Conservation (phyloP, 2,113 vertebrate genomes). For the Rhinopithecus roxellana region DNA sequence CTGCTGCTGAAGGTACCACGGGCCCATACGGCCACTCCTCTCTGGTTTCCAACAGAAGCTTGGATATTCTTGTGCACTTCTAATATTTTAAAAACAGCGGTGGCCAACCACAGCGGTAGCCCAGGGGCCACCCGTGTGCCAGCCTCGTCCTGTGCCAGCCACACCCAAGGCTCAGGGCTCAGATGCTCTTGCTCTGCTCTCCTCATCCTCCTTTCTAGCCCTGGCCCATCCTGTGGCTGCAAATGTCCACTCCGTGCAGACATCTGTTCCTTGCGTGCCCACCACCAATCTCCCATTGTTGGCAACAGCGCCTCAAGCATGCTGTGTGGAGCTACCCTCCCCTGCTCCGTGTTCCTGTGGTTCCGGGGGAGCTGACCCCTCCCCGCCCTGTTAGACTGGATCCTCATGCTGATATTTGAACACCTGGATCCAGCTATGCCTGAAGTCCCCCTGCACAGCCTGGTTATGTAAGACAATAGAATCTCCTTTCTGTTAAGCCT, state of each 20-base stretch:
- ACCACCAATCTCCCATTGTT: not conserved
- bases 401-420: not conserved
- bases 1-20: rapidly evolving
- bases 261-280: not conserved
- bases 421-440: not conserved
- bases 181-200: not conserved
- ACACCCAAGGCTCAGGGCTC: not conserved
- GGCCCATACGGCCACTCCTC: not conserved
- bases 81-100: not conserved
- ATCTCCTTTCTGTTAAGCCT: not conserved
- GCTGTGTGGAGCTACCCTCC: not conserved
- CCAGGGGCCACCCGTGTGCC: not conserved
- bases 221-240: not conserved
- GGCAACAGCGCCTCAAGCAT: not conserved
- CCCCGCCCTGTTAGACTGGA: not conserved
- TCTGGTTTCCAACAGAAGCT: not conserved
- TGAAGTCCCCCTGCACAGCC: not conserved
- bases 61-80: not conserved
- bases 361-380: not conserved
- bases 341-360: rapidly evolving
- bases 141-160: not conserved
- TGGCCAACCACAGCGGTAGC: not conserved
- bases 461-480: not conserved
- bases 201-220: not conserved
- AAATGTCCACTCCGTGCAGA: not conserved